A percentile compares a stretch with the other conserved stretches of the same genome.
These are phyloP conservation scores for Myioborus miniatus DNA, from an alignment of 2,797 vertebrate genomes.

Conservation along the genomic window DNA sequence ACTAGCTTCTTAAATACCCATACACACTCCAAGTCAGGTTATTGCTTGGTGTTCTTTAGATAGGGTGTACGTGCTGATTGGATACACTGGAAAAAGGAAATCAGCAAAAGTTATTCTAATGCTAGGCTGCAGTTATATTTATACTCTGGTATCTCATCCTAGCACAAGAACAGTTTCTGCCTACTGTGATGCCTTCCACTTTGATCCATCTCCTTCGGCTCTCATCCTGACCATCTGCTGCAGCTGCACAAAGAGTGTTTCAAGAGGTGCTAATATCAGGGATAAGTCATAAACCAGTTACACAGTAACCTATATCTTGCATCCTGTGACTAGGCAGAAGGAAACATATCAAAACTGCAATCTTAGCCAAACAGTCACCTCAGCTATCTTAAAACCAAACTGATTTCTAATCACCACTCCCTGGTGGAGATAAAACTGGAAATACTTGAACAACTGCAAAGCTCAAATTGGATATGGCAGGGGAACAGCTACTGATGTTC, in stretches of 20 bases:
- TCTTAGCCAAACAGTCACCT: not conserved
- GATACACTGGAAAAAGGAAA: not conserved
- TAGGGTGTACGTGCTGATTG: not conserved
- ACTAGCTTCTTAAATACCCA: not conserved
- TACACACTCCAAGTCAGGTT: not conserved
- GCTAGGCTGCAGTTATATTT: not conserved
- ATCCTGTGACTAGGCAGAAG: not conserved
- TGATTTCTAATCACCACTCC: not conserved
- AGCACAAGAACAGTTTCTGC: not conserved
- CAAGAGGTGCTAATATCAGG: not conserved
- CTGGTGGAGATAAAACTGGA: not conserved
- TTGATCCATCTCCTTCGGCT: not conserved
- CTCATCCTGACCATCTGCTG: slow-evolving; percentile 31
- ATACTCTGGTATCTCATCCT: not conserved
- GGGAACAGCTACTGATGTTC: not conserved
- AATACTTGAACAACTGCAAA: not conserved
- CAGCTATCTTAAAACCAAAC: not conserved
- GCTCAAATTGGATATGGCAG: not conserved
- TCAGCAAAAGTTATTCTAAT: not conserved
- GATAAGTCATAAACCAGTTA: slow-evolving; percentile 15
- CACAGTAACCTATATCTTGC: slow-evolving; percentile 28
- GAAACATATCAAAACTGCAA: not conserved
- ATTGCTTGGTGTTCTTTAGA: not conserved
- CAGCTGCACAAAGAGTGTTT: not conserved
- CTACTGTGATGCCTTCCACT: slow-evolving; percentile 20